Conservation (phyloP, 2,888 invertebrate species). For the Nyleta sp. region DNA sequence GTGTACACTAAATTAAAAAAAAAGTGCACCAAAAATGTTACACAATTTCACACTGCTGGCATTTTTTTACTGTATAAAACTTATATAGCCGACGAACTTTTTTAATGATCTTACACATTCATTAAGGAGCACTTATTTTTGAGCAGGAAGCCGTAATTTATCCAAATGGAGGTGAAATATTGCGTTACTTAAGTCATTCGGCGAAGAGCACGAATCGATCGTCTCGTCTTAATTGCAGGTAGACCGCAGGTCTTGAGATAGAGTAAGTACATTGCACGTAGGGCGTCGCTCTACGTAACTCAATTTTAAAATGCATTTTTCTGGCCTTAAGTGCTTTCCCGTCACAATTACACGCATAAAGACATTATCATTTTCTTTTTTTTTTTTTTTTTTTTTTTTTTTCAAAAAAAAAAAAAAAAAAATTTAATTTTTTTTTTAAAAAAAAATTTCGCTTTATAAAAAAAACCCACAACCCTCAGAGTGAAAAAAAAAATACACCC, state of each 20-base stretch:
- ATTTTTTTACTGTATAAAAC: no score
- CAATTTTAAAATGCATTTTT: constrained; percentile 51
- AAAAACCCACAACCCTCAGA: no score
- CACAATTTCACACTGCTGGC: no score
- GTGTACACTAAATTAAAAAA: no score
- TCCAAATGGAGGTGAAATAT: constrained; percentile 41
- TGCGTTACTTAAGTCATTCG: constrained; percentile 44
- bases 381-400: no score
- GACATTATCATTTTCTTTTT: constrained; percentile 37
- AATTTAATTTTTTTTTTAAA: no score
- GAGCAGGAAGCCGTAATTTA: constrained; percentile 14
- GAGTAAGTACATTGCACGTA: constrained; percentile 40
- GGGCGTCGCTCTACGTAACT: constrained; percentile 39
- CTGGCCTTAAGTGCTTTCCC: constrained; percentile 47
- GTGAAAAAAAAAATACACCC: no score
- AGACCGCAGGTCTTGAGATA: constrained; percentile 55
- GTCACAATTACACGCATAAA: constrained; percentile 36
- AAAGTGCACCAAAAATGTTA: no score
- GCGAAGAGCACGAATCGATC: constrained; percentile 54
- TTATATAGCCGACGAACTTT: no score
- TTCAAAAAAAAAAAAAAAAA: no score
- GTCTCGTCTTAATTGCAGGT: constrained; percentile 59
- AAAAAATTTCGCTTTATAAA: no score
- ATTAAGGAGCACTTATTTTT: constrained; percentile 20
- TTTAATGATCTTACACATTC: no score